Evolutionary conservation across 2,797 vertebrate genomes (phyloP).

Genomic region (Ciconia nigra): DNA sequence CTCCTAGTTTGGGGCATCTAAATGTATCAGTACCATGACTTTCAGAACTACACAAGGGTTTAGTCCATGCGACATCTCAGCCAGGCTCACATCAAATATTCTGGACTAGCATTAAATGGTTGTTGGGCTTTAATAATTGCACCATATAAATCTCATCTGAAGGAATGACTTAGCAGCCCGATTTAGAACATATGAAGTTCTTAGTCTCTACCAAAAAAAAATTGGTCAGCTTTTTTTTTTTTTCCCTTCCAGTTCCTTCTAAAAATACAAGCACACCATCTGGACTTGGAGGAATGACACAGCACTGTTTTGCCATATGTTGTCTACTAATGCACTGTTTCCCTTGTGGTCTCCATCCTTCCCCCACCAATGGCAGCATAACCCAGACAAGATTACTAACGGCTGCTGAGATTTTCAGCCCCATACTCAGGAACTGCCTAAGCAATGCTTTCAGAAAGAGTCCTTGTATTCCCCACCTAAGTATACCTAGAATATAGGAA

Average conservation of each 20-base stretch:
- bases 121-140: neutral
- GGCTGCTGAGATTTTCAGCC: neutral
- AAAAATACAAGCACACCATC: neutral
- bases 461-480: neutral
- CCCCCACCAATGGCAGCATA: neutral
- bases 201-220: neutral
- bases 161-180: neutral
- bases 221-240: neutral
- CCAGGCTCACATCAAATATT: neutral
- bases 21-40: fast-evolving
- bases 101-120: neutral
- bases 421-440: neutral
- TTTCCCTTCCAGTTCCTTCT: neutral
- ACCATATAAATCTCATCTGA: neutral
- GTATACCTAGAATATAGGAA: neutral
- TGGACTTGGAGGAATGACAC: neutral
- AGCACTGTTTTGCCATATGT: neutral
- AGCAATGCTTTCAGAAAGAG: neutral
- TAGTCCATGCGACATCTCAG: neutral
- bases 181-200: neutral
- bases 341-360: neutral
- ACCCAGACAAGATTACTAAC: neutral
- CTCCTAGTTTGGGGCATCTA: neutral
- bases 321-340: neutral
- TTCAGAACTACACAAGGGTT: neutral